A percentile compares a stretch with the other conserved stretches of the same genome.
phyloP scores from a whole-genome alignment of 2,797 vertebrate species.

The Cyclura pinguis region DNA sequence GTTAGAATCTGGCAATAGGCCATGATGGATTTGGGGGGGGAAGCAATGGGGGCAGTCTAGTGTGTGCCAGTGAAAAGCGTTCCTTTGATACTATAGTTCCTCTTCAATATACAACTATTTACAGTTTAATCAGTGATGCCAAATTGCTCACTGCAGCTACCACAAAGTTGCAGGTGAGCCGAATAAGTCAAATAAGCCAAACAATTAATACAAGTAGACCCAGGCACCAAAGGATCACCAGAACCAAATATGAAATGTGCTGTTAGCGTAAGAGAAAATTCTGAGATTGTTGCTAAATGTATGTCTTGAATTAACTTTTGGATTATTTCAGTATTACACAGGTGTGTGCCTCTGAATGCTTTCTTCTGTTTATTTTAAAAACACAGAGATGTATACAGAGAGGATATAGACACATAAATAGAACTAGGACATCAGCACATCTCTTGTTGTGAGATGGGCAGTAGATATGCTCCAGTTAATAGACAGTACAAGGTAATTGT shows the following conservation, averaged over 20 bases:
- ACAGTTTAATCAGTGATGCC: not conserved
- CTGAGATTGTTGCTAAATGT: not conserved
- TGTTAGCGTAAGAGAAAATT: not conserved
- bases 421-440: not conserved
- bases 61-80: not conserved
- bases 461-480: not conserved
- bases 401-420: not conserved
- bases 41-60: not conserved
- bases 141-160: not conserved
- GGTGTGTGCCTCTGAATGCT: not conserved
- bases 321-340: not conserved
- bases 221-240: not conserved
- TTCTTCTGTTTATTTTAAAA: not conserved
- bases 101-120: not conserved
- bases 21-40: not conserved
- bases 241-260: not conserved
- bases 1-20: not conserved
- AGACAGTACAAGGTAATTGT: not conserved
- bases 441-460: not conserved
- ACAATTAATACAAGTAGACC: not conserved
- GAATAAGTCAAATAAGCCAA: not conserved
- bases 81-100: not conserved
- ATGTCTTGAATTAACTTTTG: not conserved
- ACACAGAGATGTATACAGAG: not conserved
- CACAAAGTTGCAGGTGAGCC: not conserved